Evolutionary conservation across 2,888 invertebrate genomes (phyloP), one percentile per base, ranked within the genome.

Genomic region (Eupeodes latifasciatus): DNA sequence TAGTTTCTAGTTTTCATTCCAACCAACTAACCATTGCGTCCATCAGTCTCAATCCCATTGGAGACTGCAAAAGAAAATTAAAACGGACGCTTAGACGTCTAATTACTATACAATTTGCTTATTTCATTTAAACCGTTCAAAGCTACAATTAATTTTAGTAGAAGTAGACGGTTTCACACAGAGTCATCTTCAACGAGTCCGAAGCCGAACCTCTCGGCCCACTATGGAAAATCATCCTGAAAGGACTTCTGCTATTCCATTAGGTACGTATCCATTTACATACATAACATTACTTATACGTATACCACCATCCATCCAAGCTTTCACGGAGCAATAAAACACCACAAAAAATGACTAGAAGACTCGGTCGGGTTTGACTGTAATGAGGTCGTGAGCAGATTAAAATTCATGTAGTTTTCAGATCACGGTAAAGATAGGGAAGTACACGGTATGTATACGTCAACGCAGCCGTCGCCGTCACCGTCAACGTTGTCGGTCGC

Each of bases 21-120:
- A 40, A 9, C 16, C 34, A 75, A 40, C 47, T 75, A 62, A 78
- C 81, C 77, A 59, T 72, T 62, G 49, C 72, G 77, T 81, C 85
- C 81, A 49, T 77, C 82, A 85, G 53, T n/a, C 61, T 19, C 55
- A 67, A 51, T 47, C 71, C 71, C 66, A 76, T 59, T 80, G 79
- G 59, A 79, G 36, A 49, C 44, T 12, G 44, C 82, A 82, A 69
- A 59, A 82, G 16, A 69, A 78, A 85, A 80, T 66, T 74, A 62
- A 69, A 83, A 67, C 66, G 62, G 57, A 66, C 64, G 66, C 77
- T 81, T 81, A 77, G 76, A 83, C 83, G 75, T 87, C 86, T 87
- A 87, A 87, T 87, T 87, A 83, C 75, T 76, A 40, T 62, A 83
- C 86, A 82, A 86, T 86, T 86, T 86, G 86, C 83, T 83, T 87